Base-by-base conservation (phyloP, 1,140 invertebrate species). In the Sitophilus oryzae region DNA sequence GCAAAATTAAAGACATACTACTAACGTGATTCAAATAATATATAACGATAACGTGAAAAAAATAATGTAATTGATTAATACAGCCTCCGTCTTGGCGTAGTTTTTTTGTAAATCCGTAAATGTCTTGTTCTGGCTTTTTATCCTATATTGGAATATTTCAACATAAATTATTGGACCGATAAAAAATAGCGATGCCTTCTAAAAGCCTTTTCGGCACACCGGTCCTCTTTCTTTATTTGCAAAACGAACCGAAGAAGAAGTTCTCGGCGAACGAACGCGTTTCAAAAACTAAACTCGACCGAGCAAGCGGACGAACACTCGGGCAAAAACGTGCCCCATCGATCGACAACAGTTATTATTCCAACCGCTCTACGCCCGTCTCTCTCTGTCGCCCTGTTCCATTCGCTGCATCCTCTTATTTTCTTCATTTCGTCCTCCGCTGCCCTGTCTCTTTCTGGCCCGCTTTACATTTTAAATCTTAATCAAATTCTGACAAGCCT, bases 391-490 rank as follows among this genome's bases (percentile, higher is more conserved):
- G 5, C 25, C 25, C 5, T 11, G 25, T 11, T 5, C 11, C 25
- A 11, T n/a, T 11, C 25, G 11, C 25, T 30, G 5, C 25, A 5
- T 11, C 25, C 25, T 5, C 25, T 11, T 11, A 30, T 11, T 11
- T 5, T 6, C 25, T 6, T 30, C 25, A 6, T 11, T 5, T 6
- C 25, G 25, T 11, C 11, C 25, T 30, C 11, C 25, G 25, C 11
- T 11, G 25, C 25, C 11, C 25, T 11, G 5, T 5, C 25, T 5
- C 25, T 30, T 11, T 30, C 25, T 30, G 25, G 25, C 11, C 11
- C 40, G 18, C 18, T 20, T 38, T 38, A 42, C 40, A 19, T 42
- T 20, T 42, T 19, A 42, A 42, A 20, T 42, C 40, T 42, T 42
- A 42, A 18, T 42, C 2, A 42, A 42, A 42, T 42, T 20, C 40